Conservation (phyloP, 2,888 invertebrate species). For the Tetrapedia diversipes region DNA sequence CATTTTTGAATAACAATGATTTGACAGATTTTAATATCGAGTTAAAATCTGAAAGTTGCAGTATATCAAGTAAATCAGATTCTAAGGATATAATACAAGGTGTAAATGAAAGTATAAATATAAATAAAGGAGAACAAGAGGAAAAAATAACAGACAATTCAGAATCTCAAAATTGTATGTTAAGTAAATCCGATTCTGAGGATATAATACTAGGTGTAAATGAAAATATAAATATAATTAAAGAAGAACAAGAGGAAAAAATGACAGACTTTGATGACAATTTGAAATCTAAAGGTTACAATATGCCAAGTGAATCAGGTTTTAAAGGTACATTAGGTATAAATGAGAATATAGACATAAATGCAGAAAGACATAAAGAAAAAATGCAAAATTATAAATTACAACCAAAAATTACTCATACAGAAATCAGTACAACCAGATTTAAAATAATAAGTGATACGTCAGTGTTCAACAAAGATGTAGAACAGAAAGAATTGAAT, state of each 20-base stretch:
- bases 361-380: not conserved
- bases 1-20: not conserved
- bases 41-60: not conserved
- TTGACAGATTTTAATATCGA: not conserved
- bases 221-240: not conserved
- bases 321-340: not conserved
- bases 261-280: too few species aligned
- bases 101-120: not conserved
- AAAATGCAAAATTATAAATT: constrained; percentile 7
- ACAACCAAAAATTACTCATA: constrained; percentile 60
- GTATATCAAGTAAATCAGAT: not conserved
- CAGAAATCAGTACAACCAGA: constrained; percentile 60
- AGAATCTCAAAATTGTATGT: not conserved
- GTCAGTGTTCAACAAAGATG: not conserved
- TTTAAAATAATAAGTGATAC: constrained; percentile 59
- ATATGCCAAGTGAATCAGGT: not conserved
- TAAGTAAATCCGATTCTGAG: not conserved
- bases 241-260: too few species aligned
- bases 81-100: not conserved
- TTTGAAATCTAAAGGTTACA: not conserved
- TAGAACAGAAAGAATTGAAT: not conserved
- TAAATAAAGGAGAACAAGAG: too few species aligned
- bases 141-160: too few species aligned
- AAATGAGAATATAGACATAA: not conserved
- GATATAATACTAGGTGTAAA: not conserved